Percentiles rank a stretch among this genome's conserved stretches.
Evolutionary conservation across 2,797 vertebrate species (phyloP).

Genomic region (Crenuchus spilurus): DNA sequence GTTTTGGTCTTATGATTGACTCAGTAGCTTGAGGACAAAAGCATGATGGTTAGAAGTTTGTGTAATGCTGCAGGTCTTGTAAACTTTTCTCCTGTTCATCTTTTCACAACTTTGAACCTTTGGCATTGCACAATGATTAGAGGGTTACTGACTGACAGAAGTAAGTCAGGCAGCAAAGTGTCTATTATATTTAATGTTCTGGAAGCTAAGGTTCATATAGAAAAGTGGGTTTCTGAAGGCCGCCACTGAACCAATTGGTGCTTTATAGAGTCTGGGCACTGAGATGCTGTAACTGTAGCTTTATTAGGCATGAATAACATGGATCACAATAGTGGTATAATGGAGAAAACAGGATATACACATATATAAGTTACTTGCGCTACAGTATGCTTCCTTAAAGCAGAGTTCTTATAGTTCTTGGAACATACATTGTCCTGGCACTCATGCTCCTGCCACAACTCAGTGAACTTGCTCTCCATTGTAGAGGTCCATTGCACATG

Average conservation of each 20-base stretch:
- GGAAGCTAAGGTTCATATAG: conserved; percentile 1
- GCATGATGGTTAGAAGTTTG: conserved; percentile 5
- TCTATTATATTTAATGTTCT: neutral
- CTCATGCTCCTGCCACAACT: no score
- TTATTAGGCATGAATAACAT: conserved; percentile 23
- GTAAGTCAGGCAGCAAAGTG: neutral
- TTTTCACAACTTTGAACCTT: neutral
- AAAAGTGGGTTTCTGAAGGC: neutral
- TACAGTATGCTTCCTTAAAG: neutral
- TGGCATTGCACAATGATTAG: neutral
- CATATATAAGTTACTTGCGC: neutral
- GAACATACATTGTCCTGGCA: neutral
- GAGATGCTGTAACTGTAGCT: conserved; percentile 12
- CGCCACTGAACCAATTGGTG: neutral
- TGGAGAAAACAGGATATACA: neutral
- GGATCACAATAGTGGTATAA: neutral
- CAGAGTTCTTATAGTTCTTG: no score
- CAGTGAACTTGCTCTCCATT: no score
- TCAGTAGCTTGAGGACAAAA: conserved; percentile 2
- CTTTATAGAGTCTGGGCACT: conserved; percentile 9
- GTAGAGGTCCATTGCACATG: no score
- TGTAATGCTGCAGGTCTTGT: neutral
- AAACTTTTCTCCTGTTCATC: neutral
- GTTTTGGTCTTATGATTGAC: neutral
- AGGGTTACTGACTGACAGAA: conserved; percentile 1